Evolutionary conservation across 1,140 invertebrate genomes (phyloP), one percentile per base, ranked within the genome.

Genomic region (Steinernema khuongi): DNA sequence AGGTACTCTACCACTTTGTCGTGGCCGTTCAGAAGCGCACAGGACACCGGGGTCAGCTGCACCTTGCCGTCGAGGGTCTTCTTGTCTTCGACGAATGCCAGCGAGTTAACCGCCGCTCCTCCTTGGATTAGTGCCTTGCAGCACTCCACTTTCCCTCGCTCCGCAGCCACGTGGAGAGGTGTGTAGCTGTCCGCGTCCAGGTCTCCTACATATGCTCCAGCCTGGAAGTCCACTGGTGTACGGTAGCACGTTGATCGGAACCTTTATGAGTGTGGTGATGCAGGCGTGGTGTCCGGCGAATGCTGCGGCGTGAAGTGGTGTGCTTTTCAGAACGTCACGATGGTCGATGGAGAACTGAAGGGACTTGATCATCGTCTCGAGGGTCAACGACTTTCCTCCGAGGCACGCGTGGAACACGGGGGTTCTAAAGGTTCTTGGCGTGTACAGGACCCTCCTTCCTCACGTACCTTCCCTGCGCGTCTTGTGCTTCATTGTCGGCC

Each of bases 1-100:
- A 60, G 26, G 22, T 60, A 60, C 50, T 60, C 50, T 14, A 60
- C 50, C 50, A 60, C 50, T 60, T 60, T 60, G 50, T 60, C 50
- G 50, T 60, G 50, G 50, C 50, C 50, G 22, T 60, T 17, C 14
- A 17, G 7, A 2, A 22, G 14, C 4, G 7, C 50, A 22, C 50
- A 60, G 11, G 50, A 60, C 7, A 60, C 50, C 11, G 50, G 50
- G 2, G 50, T 60, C 50, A 60, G 14, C 50, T 60, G 50, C 7
- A n/a, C n/a, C n/a, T n/a, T n/a, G n/a, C n/a, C n/a, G n/a, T n/a
- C n/a, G n/a, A n/a, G n/a, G n/a, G n/a, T n/a, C n/a, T n/a, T n/a
- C n/a, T n/a, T n/a, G n/a, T n/a, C n/a, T n/a, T 14, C 7, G 7
- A 60, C 50, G 7, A n/a, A 4, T 14, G 50, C 14, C 4, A 60